These are phyloP conservation scores for Tarsius wallacei DNA, from an alignment of 2,797 vertebrate genomes.

Conservation along the genomic window DNA sequence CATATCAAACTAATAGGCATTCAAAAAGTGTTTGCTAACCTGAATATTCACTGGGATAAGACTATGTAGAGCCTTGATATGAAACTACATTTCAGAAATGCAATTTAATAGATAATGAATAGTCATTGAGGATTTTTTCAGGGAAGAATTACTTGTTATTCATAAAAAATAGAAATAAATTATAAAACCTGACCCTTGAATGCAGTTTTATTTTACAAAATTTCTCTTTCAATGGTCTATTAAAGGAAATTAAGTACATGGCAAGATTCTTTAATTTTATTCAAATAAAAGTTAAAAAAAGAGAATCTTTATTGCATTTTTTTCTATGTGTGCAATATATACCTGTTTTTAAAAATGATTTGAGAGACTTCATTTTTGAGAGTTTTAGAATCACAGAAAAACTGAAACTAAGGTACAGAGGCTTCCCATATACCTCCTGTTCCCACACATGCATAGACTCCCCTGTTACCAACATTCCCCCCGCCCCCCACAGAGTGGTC, in stretches of 20 bases:
- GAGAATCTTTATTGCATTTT: not conserved
- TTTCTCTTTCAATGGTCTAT: not conserved
- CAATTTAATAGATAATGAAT: not conserved
- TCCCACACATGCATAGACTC: not conserved
- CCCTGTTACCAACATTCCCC: not conserved
- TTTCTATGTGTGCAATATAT: not conserved
- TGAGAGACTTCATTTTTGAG: not conserved
- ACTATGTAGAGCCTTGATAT: not conserved
- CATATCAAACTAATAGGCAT: not conserved
- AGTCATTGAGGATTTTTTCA: not conserved
- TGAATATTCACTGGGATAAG: not conserved
- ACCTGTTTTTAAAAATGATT: not conserved
- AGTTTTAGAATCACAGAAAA: not conserved
- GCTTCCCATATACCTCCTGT: not conserved
- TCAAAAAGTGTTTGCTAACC: not conserved
- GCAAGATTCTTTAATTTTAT: not conserved
- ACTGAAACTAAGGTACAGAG: not conserved
- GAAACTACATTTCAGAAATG: not conserved
- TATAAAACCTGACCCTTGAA: not conserved
- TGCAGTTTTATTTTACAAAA: not conserved
- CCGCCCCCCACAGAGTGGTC: not conserved
- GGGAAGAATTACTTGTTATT: not conserved
- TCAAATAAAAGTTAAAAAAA: conserved; percentile 11
- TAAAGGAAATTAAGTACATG: not conserved
- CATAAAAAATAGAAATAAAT: not conserved